Base-by-base conservation (phyloP, 2,888 invertebrate species). In the Drosophila kuntzei region DNA sequence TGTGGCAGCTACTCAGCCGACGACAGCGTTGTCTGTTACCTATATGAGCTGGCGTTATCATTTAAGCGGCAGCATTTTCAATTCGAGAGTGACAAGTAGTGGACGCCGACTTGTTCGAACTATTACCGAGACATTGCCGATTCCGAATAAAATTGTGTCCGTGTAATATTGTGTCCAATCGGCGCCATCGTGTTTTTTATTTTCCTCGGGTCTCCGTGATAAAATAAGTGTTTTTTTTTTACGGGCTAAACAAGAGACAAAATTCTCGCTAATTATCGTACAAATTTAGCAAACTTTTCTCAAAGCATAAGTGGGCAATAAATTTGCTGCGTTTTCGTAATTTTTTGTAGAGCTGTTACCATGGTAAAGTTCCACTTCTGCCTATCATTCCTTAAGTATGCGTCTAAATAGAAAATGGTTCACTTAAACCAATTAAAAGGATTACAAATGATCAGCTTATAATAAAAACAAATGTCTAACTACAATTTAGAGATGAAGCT, bases 41-140 rank as follows among this genome's bases (percentile, higher is more conserved):
- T 91, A 91, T 92, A 92, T 90, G 91, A 92, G 86, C 82, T 89
- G 85, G 83, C 80, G 90, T 84, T 86, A 90, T 84, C 87, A 90
- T 90, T 90, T 82, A 79, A 75, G 79, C 77, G 78, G 82, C 90
- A 90, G 89, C 92, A 92, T 92, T 92, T 92, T 89, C 74, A 90
- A 89, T 87, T 89, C 89, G 91, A 90, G 88, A 90, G 91, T 90
- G 91, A 89, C 89, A 90, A 91, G 89, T 86, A 78, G 81, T 92
- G 91, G 90, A 90, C 90, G 88, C 78, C 58, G 65, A 53, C 36
- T 29, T 57, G 50, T 39, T 16, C 37, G 43, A 51, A 44, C 54
- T 44, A 55, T 73, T 54, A 49, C 61, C 61, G 27, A 53, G 49
- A 51, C 57, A 37, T 54, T 54, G 37, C 18, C 43, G 16, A 34